Evolutionary conservation across 30 jellyfish, hydroid and myxozoan species (phyloP).

Genomic region (Pseudorhiza aurosa): DNA sequence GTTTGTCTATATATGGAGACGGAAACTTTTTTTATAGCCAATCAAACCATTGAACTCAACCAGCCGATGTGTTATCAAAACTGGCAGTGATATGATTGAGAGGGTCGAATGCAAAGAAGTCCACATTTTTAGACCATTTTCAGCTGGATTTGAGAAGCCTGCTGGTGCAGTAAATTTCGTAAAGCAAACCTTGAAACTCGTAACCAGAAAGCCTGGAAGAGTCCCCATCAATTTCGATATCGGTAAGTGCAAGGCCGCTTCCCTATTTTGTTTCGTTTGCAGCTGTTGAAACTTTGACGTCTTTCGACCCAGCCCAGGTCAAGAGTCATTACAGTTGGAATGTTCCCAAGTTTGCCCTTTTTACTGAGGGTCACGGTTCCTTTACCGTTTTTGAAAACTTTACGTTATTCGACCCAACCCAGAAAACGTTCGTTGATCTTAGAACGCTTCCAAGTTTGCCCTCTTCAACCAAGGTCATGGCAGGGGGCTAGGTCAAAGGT

Average conservation of each 20-base stretch:
- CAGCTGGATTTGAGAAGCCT: conserved; percentile 94
- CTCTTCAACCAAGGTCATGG: no score
- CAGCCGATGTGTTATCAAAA: conserved; percentile 82
- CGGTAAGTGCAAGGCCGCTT: conserved; percentile 33
- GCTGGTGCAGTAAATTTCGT: conserved; percentile 94
- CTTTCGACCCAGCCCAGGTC: neutral
- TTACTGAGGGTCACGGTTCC: no score
- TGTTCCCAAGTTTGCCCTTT: no score
- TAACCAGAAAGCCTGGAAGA: conserved; percentile 53
- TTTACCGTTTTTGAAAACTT: no score
- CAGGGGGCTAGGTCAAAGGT: no score
- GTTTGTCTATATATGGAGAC: no score
- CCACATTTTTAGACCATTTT: conserved; percentile 98
- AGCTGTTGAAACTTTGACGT: neutral
- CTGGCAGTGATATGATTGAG: conserved; percentile 52
- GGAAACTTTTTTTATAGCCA: conserved; percentile 56
- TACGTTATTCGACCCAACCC: no score
- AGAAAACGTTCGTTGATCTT: no score
- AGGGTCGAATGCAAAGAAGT: conserved; percentile 87
- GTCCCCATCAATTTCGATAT: conserved; percentile 10
- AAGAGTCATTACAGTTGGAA: no score
- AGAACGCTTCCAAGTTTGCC: no score
- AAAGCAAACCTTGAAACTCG: conserved; percentile 52
- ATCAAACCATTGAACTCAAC: conserved; percentile 85
- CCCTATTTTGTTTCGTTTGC: neutral